Evolutionary conservation across 2,113 vertebrate species (phyloP).

Genomic region (Melospiza georgiana): DNA sequence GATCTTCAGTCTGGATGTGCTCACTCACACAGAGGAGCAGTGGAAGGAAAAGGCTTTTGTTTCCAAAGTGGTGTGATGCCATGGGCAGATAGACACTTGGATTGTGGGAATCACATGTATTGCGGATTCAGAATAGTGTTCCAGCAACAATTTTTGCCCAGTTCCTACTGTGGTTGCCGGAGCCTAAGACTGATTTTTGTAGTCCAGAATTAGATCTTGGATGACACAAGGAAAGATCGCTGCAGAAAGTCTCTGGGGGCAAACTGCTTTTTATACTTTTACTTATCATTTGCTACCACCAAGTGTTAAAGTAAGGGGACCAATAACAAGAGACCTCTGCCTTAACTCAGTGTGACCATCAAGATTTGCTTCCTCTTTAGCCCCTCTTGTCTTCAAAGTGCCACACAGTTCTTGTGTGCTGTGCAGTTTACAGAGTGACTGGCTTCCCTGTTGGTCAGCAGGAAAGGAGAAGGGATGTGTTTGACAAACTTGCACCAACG

Average conservation of each 20-base stretch:
- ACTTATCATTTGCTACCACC: background rate
- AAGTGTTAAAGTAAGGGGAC: background rate
- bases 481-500: background rate
- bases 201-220: background rate
- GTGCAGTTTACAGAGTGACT: background rate
- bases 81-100: background rate
- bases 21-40: background rate
- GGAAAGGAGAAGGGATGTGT: background rate
- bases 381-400: background rate
- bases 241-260: background rate
- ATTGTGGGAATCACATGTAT: background rate
- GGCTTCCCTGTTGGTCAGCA: background rate
- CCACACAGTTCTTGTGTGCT: background rate
- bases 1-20: background rate
- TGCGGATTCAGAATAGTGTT: background rate
- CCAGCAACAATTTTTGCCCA: rapidly evolving
- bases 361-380: background rate
- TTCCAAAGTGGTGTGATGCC: background rate
- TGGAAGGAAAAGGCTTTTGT: background rate
- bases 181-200: background rate
- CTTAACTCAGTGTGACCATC: background rate
- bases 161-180: background rate
- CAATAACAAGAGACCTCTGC: background rate
- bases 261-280: background rate
- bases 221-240: background rate